Conservation (phyloP, 2,797 vertebrate genomes). For the Morus bassanus region DNA sequence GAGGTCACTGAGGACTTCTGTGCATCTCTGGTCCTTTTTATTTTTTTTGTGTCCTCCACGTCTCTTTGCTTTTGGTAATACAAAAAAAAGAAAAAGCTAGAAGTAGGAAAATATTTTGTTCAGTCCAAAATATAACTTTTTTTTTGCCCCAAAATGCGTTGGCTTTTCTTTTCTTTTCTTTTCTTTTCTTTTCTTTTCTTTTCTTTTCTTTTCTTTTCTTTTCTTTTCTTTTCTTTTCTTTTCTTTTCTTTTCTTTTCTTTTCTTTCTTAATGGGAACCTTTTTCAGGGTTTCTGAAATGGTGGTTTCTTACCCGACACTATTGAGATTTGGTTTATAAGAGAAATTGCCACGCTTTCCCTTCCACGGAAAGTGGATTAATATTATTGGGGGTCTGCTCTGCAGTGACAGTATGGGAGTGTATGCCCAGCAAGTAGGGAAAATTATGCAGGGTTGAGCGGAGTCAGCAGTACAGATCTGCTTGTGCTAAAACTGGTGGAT, state of each 20-base stretch:
- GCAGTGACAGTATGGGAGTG: neutral
- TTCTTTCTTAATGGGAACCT: neutral
- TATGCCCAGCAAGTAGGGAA: neutral
- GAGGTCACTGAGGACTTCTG: neutral
- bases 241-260: too few relatives aligned
- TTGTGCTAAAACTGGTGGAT: rapidly evolving
- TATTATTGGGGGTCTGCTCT: neutral
- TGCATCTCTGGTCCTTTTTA: neutral
- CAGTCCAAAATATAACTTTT: neutral
- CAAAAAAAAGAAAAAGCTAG: neutral
- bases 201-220: too few relatives aligned
- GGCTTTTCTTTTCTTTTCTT: too few relatives aligned
- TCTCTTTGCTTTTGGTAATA: neutral
- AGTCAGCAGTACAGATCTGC: neutral
- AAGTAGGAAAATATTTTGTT: neutral
- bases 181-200: too few relatives aligned
- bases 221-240: too few relatives aligned
- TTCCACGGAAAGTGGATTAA: neutral
- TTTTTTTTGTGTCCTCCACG: neutral
- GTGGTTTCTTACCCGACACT: rapidly evolving
- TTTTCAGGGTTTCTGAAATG: neutral
- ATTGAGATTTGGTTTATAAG: neutral
- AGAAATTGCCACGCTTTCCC: neutral
- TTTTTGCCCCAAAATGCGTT: neutral
- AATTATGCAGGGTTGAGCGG: neutral